Evolutionary conservation across 2,797 vertebrate species (phyloP), one percentile per base, ranked within the genome.

Genomic region (Hoplostethus atlanticus): DNA sequence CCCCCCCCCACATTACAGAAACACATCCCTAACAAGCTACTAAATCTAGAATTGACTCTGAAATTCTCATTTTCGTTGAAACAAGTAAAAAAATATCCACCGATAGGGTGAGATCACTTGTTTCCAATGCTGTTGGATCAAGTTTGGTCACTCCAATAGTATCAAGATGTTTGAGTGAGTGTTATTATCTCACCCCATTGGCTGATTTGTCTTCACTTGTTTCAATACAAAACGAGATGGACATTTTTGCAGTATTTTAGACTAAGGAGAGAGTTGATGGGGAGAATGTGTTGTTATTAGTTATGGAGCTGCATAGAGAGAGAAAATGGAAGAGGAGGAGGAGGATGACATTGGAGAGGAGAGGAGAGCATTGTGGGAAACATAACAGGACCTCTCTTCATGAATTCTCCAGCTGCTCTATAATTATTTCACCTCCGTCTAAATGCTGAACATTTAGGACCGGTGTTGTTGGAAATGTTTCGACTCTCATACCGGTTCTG

Each of bases 341-440:
- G 30, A 28, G 25, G 16, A 21, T 21, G 21, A 21, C 21, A 21
- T 21, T 21, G 21, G 21, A 21, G 21, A 1, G 1, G 40, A 34
- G 5, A 50, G 36, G 30, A 28, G 34, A 34, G 0, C 40, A 42
- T 42, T 11, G 21, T 46, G 11, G 15, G 28, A 31, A 25, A 67
- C 60, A 48, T 21, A 34, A 46, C 40, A 38, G 5, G 40, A 8
- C 25, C 63, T 59, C 25, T 17, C 51, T 67, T 52, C 34, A 51
- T 17, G 38, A 42, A 6, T 58, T 58, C 28, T 17, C 3, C 30
- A 60, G 55, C 13, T 53, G 47, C 55, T 68, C n/a, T 68, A 25
- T 46, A 71, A 54, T 40, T 17, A 54, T 48, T 42, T 48, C 46
- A 36, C 6, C 57, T 9, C 59, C 67, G 59, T 63, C 52, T 64